Conservation (phyloP, 2,113 vertebrate genomes). For the Pagrus major region DNA sequence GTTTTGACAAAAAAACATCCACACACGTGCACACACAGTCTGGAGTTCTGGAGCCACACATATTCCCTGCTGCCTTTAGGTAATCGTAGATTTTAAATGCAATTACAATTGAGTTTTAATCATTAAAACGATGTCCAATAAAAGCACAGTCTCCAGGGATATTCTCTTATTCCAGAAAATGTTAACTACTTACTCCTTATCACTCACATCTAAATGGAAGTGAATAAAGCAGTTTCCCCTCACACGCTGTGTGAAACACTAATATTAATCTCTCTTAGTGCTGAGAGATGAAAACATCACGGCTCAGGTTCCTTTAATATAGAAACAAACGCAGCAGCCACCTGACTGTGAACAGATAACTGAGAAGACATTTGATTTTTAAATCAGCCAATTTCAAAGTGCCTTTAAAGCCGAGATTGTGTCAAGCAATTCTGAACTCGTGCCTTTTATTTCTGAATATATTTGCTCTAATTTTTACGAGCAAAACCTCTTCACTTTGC, state of each 20-base stretch:
- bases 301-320: too few relatives aligned
- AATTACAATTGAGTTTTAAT: constrained; percentile 8
- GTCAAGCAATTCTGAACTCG: not conserved
- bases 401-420: constrained; percentile 3
- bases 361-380: not conserved
- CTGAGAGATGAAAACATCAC: constrained; percentile 10
- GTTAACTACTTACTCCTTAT: constrained; percentile 6
- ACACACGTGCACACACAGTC: constrained; percentile 20
- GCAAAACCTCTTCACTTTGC: constrained; percentile 17
- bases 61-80: constrained; percentile 38
- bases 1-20: constrained; percentile 84
- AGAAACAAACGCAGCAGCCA: not conserved
- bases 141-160: not conserved
- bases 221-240: not conserved
- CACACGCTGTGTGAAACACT: not conserved
- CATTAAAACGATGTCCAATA: constrained; percentile 1
- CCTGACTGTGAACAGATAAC: not conserved
- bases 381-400: not conserved
- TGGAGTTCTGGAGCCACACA: constrained; percentile 72
- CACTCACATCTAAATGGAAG: not conserved
- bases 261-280: not conserved
- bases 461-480: not conserved
- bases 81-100: not conserved
- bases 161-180: not conserved
- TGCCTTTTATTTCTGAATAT: constrained; percentile 19